Evolutionary conservation across 2,888 invertebrate species (phyloP).

Genomic region (Ennomos fuscantarius): DNA sequence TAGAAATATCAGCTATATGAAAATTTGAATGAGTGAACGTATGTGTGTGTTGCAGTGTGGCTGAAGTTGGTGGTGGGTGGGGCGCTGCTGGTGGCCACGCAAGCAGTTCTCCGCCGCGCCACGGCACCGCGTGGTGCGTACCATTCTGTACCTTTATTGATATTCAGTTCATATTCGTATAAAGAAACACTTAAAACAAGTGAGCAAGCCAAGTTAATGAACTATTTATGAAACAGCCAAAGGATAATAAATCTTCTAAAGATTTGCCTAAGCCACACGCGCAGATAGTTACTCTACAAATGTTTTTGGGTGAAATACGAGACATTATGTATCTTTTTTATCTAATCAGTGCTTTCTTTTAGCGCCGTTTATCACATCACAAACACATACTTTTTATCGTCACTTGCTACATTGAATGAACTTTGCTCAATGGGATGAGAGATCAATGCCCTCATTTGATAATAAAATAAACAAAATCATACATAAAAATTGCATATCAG

Average conservation of each 20-base stretch:
- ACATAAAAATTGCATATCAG: too few species aligned
- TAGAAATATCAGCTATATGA: not conserved
- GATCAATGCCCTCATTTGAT: constrained; percentile 9
- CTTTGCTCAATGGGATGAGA: not conserved
- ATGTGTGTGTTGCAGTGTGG: constrained; percentile 90
- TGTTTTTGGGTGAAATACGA: not conserved
- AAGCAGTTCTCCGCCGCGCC: constrained; percentile 91
- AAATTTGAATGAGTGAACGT: constrained; percentile 51
- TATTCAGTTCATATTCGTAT: constrained; percentile 11
- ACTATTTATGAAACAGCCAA: not conserved
- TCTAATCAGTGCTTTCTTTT: not conserved
- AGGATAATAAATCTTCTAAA: too few species aligned
- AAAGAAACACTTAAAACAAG: too few species aligned
- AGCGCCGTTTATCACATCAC: constrained; percentile 1
- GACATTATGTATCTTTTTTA: not conserved
- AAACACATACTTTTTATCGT: not conserved
- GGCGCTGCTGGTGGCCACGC: constrained; percentile 93
- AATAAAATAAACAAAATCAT: not conserved
- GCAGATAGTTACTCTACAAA: not conserved
- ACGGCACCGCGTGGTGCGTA: constrained; percentile 89
- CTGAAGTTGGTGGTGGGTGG: constrained; percentile 94
- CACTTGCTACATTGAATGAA: constrained; percentile 9
- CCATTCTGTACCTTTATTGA: constrained; percentile 33
- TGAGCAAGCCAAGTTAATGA: too few species aligned
- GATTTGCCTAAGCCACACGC: not conserved